phyloP scores from a whole-genome alignment of 2,888 invertebrate genomes.

The Eilema griseolum region DNA sequence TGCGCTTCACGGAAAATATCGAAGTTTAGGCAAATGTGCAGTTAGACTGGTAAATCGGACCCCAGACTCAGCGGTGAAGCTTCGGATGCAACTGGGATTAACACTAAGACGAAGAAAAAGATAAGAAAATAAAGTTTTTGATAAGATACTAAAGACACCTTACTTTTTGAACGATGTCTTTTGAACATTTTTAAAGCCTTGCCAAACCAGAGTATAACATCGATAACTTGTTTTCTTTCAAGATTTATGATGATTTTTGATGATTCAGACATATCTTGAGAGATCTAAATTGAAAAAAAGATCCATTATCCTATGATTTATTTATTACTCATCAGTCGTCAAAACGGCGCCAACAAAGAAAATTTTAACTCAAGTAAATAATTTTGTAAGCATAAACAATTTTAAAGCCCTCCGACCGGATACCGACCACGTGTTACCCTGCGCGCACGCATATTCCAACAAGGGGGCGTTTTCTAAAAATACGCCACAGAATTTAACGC shows the following conservation, averaged over 20 bases:
- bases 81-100: too few species aligned
- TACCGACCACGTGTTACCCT: constrained; percentile 71
- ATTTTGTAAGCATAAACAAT: constrained; percentile 51
- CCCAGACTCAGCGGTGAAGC: too few species aligned
- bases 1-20: too few species aligned
- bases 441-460: constrained; percentile 64
- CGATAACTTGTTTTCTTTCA: neutral
- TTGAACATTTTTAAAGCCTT: neutral
- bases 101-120: too few species aligned
- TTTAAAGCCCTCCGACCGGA: constrained; percentile 72
- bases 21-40: too few species aligned
- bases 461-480: constrained; percentile 86
- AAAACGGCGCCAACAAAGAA: constrained; percentile 24
- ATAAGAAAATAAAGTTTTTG: too few species aligned
- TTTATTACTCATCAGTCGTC: constrained; percentile 19
- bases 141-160: too few species aligned
- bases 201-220: neutral
- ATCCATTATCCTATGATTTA: constrained; percentile 9
- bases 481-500: constrained; percentile 72
- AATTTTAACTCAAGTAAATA: constrained; percentile 41
- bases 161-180: neutral
- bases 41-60: too few species aligned
- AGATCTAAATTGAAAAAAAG: neutral
- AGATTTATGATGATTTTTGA: neutral
- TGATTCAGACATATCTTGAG: neutral